Conservation (phyloP, 2,888 invertebrate species). For the Pantelozetes paolii region DNA sequence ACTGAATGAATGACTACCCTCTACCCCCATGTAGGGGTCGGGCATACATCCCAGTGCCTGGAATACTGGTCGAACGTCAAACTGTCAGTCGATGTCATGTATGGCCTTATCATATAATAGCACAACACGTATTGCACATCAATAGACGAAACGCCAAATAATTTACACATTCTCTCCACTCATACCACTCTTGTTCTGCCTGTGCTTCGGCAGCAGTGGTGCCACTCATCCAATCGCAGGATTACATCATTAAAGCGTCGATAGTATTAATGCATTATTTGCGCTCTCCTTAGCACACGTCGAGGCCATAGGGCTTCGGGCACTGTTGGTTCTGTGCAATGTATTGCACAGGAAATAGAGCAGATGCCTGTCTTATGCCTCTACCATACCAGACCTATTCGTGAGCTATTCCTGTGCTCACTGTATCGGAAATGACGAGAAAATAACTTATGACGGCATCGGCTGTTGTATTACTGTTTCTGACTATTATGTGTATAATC, state of each 20-base stretch:
- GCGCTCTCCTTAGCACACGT: constrained; percentile 19
- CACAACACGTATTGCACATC: constrained; percentile 30
- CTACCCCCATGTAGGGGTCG: not conserved
- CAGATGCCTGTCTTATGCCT: constrained; percentile 21
- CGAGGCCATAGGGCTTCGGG: constrained; percentile 34
- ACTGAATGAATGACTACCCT: not conserved
- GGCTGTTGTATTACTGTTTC: constrained; percentile 4
- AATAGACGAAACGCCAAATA: not conserved
- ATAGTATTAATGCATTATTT: constrained; percentile 36
- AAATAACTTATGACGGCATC: constrained; percentile 36
- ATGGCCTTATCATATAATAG: constrained; percentile 26
- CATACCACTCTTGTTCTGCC: not conserved
- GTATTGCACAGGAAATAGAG: constrained; percentile 23
- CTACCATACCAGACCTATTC: no score
- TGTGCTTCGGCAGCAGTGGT: not conserved
- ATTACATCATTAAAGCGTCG: constrained; percentile 38
- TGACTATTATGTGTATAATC: constrained; percentile 15
- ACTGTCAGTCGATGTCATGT: constrained; percentile 24
- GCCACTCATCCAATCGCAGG: constrained; percentile 9
- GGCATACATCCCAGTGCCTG: not conserved
- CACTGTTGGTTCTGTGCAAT: not conserved
- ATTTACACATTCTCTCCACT: constrained; percentile 19
- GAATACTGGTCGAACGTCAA: constrained; percentile 25
- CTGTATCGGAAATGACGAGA: constrained; percentile 35
- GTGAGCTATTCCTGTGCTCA: not conserved